phyloP scores from a whole-genome alignment of 1,140 invertebrate genomes.

The Musca domestica region DNA sequence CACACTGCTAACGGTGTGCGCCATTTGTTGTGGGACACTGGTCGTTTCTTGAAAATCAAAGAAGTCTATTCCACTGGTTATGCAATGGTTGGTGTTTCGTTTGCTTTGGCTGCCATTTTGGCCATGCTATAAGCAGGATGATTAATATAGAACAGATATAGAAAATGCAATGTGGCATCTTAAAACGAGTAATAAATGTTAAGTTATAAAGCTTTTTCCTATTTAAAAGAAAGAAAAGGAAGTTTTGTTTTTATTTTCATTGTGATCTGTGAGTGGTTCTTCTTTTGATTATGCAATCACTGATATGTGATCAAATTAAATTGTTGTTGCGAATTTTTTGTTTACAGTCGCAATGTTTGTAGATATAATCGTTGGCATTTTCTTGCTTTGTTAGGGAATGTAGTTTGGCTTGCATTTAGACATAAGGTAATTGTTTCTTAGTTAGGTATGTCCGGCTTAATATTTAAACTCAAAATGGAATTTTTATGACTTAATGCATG shows the following conservation, averaged over 20 bases:
- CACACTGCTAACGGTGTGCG: slow-evolving; percentile 71
- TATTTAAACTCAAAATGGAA: too few species aligned
- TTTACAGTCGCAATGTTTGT: too few species aligned
- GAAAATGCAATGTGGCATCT: neutral
- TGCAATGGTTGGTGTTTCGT: slow-evolving; percentile 57
- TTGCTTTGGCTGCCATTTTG: slow-evolving; percentile 45
- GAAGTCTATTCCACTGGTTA: slow-evolving; percentile 72
- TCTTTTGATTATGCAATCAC: slow-evolving; percentile 8
- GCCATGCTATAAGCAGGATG: slow-evolving; percentile 38
- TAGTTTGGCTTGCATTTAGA: too few species aligned
- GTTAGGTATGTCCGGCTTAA: too few species aligned
- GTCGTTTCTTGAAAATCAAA: slow-evolving; percentile 67
- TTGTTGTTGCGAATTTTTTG: too few species aligned
- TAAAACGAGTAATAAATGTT: slow-evolving; percentile 11
- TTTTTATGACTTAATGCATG: too few species aligned
- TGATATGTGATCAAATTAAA: too few species aligned
- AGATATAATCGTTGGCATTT: too few species aligned
- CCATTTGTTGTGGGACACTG: slow-evolving; percentile 71
- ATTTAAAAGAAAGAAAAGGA: neutral
- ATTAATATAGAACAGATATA: neutral
- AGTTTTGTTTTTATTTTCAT: neutral
- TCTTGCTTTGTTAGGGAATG: too few species aligned
- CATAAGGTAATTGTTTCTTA: too few species aligned
- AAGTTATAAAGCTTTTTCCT: slow-evolving; percentile 12
- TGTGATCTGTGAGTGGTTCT: neutral